Evolutionary conservation across 2,113 vertebrate species (phyloP).

Genomic region (Ibidorhyncha struthersii): DNA sequence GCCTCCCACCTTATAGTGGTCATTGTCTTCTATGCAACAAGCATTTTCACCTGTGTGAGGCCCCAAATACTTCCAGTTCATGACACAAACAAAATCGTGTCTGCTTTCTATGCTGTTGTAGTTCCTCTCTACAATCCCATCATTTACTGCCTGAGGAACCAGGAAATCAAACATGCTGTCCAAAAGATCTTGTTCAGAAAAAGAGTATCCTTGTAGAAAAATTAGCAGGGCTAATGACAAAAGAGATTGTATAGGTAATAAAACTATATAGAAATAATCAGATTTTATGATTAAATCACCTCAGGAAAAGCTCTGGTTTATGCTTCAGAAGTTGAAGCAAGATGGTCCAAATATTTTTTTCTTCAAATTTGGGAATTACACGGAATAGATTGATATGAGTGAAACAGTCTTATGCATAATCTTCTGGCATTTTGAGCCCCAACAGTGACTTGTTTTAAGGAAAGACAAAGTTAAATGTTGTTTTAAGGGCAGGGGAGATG

Average conservation of each 20-base stretch:
- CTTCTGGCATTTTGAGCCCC: neutral
- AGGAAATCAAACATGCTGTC: constrained; percentile 54
- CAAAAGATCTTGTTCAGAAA: constrained; percentile 2
- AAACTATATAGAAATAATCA: neutral
- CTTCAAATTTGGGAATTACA: neutral
- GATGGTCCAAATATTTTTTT: neutral
- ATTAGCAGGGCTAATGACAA: neutral
- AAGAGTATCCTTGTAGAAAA: neutral
- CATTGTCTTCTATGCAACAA: constrained; percentile 56
- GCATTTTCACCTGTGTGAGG: constrained; percentile 63
- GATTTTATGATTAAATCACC: neutral
- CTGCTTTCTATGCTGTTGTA: constrained; percentile 50
- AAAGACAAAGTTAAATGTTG: neutral
- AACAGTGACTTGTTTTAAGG: neutral
- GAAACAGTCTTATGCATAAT: neutral
- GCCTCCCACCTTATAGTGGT: constrained; percentile 55
- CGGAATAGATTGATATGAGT: neutral
- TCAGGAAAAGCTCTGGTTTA: neutral
- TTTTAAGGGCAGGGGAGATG: neutral
- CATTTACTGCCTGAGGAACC: constrained; percentile 67
- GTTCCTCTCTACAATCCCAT: constrained; percentile 63
- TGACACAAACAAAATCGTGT: constrained; percentile 58
- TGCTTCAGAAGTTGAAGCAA: neutral
- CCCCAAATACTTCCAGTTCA: constrained; percentile 45
- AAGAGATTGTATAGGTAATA: neutral